phyloP scores from a whole-genome alignment of 2,797 vertebrate species.

The Sternotherus odoratus region DNA sequence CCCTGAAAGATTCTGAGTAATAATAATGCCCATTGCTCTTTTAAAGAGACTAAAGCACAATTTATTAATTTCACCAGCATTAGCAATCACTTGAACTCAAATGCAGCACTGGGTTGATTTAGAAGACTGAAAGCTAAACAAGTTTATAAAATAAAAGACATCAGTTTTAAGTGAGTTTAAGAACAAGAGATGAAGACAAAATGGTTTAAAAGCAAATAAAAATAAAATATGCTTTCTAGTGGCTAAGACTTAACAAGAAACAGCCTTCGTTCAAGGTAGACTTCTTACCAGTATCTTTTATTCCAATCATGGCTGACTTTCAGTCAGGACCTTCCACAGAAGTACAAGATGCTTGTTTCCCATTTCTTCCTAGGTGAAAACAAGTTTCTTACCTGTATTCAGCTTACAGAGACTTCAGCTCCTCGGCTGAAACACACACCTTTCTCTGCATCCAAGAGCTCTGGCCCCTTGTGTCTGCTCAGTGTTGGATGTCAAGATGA shows the following conservation, averaged over 20 bases:
- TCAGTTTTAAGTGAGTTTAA: neutral
- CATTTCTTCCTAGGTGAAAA: neutral
- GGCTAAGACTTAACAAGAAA: neutral
- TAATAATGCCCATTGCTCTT: neutral
- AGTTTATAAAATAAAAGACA: neutral
- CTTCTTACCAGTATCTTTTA: neutral
- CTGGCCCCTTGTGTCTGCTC: neutral
- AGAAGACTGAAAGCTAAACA: neutral
- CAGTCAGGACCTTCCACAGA: neutral
- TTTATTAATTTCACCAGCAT: neutral
- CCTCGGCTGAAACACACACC: neutral
- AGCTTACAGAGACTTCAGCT: neutral
- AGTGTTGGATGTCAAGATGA: neutral
- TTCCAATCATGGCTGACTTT: neutral
- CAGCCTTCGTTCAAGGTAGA: neutral
- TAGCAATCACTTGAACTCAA: neutral
- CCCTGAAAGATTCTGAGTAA: neutral
- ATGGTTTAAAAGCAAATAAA: neutral
- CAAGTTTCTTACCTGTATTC: neutral
- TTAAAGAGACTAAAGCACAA: neutral
- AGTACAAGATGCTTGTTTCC: neutral
- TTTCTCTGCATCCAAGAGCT: neutral
- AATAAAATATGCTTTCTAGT: neutral
- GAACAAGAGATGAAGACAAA: neutral
- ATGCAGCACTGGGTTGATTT: neutral